Base-by-base conservation (phyloP, 2,113 vertebrate genomes). In the Mastomys coucha region DNA sequence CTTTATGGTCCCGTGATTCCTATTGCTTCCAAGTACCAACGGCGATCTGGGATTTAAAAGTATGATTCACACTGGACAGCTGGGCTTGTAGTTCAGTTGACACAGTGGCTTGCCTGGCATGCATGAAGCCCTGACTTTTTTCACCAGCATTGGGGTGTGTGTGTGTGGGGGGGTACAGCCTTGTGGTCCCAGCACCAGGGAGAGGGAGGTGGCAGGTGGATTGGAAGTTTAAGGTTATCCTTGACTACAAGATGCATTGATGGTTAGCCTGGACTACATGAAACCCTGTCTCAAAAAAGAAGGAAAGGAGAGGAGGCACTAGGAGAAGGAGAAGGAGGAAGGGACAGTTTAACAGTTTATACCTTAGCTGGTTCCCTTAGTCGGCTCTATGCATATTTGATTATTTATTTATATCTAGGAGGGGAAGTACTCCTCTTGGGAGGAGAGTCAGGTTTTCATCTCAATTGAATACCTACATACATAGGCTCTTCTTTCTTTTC, bases 401-500 rank as follows among this genome's bases (percentile, higher is more conserved):
- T 33, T 92, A 5, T 81, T 77, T 92, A 3, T 80, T 76, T 78
- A 72, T 49, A 39, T 67, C 72, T 60, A 65, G 65, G 75, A 84
- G 90, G 88, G 49, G n/a, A 24, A 80, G 65, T 51, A 39, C 39
- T 77, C 88, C 36, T 72, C 88, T 90, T 63, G 14, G 42, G 75
- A 60, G 26, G 9, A 86, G 89, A 91, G 63, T 31, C 58, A 85
- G 93, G 4, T 45, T 92, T 84, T 88, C 42, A 78, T 86, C n/a
- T 14, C 10, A 6, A 8, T 24, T 53, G 63, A 78, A 87, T 63
- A 65, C 33, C 77, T 67, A 58, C 2, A 33, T 3, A 89, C 2
- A 33, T 3, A 89, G 53, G 14, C 36, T 92, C 49, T 89, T 60
- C 19, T n/a, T 73, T 73, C 63, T 88, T 39, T 73, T 60, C 82